phyloP scores from a whole-genome alignment of 2,888 invertebrate genomes.

The Pammene aurita region DNA sequence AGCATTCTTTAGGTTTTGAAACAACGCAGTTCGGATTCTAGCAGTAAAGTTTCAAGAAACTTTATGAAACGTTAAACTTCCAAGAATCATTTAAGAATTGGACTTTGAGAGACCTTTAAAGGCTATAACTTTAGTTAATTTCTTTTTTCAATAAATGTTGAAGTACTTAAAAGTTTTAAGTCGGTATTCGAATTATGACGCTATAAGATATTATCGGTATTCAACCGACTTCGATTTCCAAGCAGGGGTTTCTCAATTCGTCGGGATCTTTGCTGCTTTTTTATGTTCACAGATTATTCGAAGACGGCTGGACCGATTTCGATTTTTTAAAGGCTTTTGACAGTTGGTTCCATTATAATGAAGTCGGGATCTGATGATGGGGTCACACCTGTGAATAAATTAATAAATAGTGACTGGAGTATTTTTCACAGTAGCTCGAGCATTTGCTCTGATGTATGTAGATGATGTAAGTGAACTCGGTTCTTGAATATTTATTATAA shows the following conservation, averaged over 20 bases:
- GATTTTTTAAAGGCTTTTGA: too few species aligned
- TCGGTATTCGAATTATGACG: constrained; percentile 8
- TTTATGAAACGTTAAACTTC: constrained; percentile 31
- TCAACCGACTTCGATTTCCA: background rate
- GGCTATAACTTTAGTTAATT: constrained; percentile 18
- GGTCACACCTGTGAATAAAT: too few species aligned
- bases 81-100: constrained; percentile 36
- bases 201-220: background rate
- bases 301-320: too few species aligned
- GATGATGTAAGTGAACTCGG: too few species aligned
- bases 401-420: too few species aligned
- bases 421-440: too few species aligned
- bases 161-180: constrained; percentile 9
- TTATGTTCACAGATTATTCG: too few species aligned
- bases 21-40: constrained; percentile 20
- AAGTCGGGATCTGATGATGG: too few species aligned
- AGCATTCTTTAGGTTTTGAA: constrained; percentile 1
- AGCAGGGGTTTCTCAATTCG: background rate
- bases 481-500: too few species aligned
- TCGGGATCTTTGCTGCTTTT: too few species aligned
- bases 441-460: too few species aligned
- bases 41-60: constrained; percentile 24
- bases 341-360: too few species aligned
- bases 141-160: constrained; percentile 21
- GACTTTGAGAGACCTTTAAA: constrained; percentile 18